Evolutionary conservation across 2,888 invertebrate species (phyloP), one percentile per base, ranked within the genome.

Genomic region (Onthophagus sagittarius): DNA sequence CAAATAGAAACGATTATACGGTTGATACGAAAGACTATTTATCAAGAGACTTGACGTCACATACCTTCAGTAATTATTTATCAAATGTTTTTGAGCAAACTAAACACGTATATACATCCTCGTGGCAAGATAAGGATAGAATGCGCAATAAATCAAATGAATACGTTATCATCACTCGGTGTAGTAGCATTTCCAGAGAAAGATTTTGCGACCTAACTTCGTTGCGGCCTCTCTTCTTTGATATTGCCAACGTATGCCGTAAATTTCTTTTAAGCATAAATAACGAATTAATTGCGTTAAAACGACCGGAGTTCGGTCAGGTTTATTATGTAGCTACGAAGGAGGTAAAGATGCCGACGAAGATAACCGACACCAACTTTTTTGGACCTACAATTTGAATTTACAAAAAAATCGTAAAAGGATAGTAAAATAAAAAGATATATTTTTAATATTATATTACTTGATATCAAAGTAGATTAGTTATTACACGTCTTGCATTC

Each of bases 271-370:
- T 23, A 7, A 15, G 32, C 32, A 67, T 67, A 67, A 67, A 67
- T 67, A 67, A 67, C 67, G 67, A 67, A 67, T 67, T 67, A 67
- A 67, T 67, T 67, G 31, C 67, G 15, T 67, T 67, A 67, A 67
- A 31, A 32, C 67, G 32, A 23, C 67, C 67, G 31, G 67, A n/a
- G 67, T 67, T 67, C 31, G 67, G 23, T 67, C 39, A 23, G 23
- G 23, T 23, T 23, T 23, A 23, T 23, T 23, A 23, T 23, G 23
- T 23, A 2, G 39, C 39, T 53, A 53, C 39, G 39, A 53, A 53
- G 39, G 39, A 53, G 39, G 39, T 53, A 53, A 11, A 53, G 39
- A 53, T 53, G 39, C 39, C 39, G 39, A 53, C 39, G 39, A 9
- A 4, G 39, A 53, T 53, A 53, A 23, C 3, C 23, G 23, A 23